Base-by-base conservation (phyloP, 2,888 invertebrate species). In the Mantis religiosa region DNA sequence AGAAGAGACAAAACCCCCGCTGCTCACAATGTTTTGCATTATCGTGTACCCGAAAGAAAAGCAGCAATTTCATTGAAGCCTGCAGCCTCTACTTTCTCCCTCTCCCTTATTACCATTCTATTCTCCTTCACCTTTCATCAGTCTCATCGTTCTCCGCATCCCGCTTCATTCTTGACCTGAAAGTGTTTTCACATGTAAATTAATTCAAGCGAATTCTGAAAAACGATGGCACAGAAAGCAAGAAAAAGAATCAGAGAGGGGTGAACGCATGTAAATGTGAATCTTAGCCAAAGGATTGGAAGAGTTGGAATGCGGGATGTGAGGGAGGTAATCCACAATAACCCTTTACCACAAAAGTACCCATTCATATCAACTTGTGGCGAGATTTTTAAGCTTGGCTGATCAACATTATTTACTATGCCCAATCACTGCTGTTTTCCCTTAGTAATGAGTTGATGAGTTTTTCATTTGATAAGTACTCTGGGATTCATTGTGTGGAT, bases 131-230 rank as follows among this genome's bases (percentile, higher is more conserved):
- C 54, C 54, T 71, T 71, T 71, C 54, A 71, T 71, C 54, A 71
- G 20, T 71, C 54, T 71, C 54, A 71, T 71, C 54, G 54, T n/a
- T 28, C 34, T 82, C 87, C 41, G 34, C 27, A 15, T 82, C 82
- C 81, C 41, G 54, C 54, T 30, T 81, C 34, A 25, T 87, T 87
- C 87, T 87, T 87, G 87, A 87, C 87, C 87, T 87, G 87, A 87
- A 87, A 87, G 88, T 88, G 88, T 88, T 88, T 88, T 88, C 88
- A 88, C 41, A 88, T 88, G 88, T 84, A 88, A 88, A 88, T 88
- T 84, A 88, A 88, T 88, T 88, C 88, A 15, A 47, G 87, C 87
- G 41, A 87, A 88, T 47, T 41, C 71, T 71, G 34, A 88, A 88
- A 84, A 84, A 84, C 84, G 84, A 54, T n/a, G 81, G 88, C 34